Evolutionary conservation across 2,113 vertebrate species (phyloP), one percentile per base, ranked within the genome.

Genomic region (Thamnaconus septentrionalis): DNA sequence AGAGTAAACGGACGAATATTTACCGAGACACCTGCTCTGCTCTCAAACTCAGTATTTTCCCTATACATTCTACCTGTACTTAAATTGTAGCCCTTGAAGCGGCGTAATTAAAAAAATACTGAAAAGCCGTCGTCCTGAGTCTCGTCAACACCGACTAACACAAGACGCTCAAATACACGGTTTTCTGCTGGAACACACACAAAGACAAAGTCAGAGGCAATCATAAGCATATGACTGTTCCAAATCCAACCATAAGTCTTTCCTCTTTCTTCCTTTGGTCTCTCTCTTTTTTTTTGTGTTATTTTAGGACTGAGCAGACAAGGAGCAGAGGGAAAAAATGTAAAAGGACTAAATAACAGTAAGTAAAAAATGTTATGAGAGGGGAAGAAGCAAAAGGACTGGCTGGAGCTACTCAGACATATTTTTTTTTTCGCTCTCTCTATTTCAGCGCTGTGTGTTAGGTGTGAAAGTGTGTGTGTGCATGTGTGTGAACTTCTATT

Each of bases 1-100:
- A 65, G 64, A 67, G 69, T 59, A 67, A 67, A 68, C 59, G 64
- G 58, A 78, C 64, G 64, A 66, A 75, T 50, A 60, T 66, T 78
- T 61, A 72, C 72, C 58, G 10, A 63, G 61, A 63, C 65, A 76
- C 76, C 69, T 73, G 66, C 56, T 73, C 66, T 45, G 41, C 50
- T 56, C 51, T 56, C 31, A n/a, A 41, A 49, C 59, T 41, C 8
- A 41, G 46, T 42, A 41, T 68, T 3, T 53, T 53, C 12, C 0
- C 3, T 8, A 5, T 59, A 49, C 18, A 50, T 31, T 49, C 8
- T 48, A 11, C 56, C 53, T 61, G 53, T 40, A 4, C 57, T 6
- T 31, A 18, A 58, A 48, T 53, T 18, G 50, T 4, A 50, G 39
- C 12, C 31, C 10, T 41, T 43, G 52, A 50, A 59, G 53, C 54